Evolutionary conservation across 2,113 vertebrate species (phyloP).

Genomic region (Lagopus leucura): DNA sequence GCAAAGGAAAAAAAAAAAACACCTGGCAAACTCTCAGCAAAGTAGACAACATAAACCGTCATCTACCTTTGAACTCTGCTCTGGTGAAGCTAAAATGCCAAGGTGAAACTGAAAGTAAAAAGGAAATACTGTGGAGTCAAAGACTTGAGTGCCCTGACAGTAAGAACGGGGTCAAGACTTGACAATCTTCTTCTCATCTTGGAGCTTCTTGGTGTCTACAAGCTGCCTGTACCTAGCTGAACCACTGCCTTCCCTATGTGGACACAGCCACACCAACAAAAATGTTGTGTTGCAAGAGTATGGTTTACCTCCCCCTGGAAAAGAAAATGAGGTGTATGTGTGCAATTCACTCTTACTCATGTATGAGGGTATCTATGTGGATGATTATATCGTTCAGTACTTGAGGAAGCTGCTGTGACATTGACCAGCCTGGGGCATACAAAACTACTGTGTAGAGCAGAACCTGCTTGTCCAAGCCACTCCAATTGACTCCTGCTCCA

Average conservation of each 20-base stretch:
- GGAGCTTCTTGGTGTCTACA: not conserved
- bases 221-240: not conserved
- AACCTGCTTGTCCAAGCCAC: not conserved
- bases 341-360: not conserved
- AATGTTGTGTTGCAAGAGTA: not conserved
- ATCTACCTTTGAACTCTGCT: not conserved
- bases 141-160: not conserved
- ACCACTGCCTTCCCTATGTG: not conserved
- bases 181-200: not conserved
- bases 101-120: not conserved
- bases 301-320: not conserved
- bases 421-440: fast-evolving
- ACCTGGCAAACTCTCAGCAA: not conserved
- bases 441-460: not conserved
- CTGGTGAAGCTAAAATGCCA: not conserved
- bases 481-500: not conserved
- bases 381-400: not conserved
- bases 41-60: not conserved
- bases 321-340: not conserved
- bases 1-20: not conserved
- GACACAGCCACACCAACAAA: not conserved
- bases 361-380: not conserved
- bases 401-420: not conserved
- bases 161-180: not conserved
- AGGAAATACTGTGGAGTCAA: not conserved